Base-by-base conservation (phyloP, 2,113 vertebrate species). In the Eonycteris spelaea region DNA sequence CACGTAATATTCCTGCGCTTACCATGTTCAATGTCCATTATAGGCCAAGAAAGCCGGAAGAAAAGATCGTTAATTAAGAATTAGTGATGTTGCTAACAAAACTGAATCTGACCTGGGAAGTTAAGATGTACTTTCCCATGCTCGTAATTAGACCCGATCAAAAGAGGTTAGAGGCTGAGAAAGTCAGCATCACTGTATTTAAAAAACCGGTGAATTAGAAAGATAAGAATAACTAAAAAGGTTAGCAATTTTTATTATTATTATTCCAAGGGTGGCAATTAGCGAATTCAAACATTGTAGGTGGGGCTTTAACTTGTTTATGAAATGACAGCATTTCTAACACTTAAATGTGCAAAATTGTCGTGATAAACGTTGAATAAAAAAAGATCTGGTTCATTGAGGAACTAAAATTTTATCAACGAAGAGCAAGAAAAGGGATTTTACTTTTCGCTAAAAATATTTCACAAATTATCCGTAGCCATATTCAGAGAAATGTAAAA, bases 401-500 rank as follows among this genome's bases (percentile, higher is more conserved):
- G 65, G 21, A 77, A 24, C 53, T 83, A 55, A 73, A 35, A 26
- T 68, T 86, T 48, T 38, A 90, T 48, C 43, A 73, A 55, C 33
- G 43, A 86, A 90, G 67, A 71, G 22, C 43, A 93, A 51, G 30
- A 57, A 57, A 51, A 84, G 28, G 35, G 53, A 55, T 84, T 89
- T 53, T 85, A 24, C 7, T 65, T 74, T 80, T 92, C 16, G 68
- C 61, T 71, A 67, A 77, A 82, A 59, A 7, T 65, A 48, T 57
- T 59, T 91, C 89, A 86, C 59, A 89, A 92, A 97, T 87, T 89
- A n/a, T 92, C 33, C 89, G 61, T 55, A 95, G 80, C 48, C 57
- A 70, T 24, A 45, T n/a, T 65, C 71, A 96, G 97, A 97, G 77
- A 97, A 92, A 96, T 87, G 19, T 13, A 77, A 84, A 92, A 51